These are phyloP conservation scores for Limnephilus rhombicus DNA, from an alignment of 2,888 invertebrate genomes.

Conservation along the genomic window DNA sequence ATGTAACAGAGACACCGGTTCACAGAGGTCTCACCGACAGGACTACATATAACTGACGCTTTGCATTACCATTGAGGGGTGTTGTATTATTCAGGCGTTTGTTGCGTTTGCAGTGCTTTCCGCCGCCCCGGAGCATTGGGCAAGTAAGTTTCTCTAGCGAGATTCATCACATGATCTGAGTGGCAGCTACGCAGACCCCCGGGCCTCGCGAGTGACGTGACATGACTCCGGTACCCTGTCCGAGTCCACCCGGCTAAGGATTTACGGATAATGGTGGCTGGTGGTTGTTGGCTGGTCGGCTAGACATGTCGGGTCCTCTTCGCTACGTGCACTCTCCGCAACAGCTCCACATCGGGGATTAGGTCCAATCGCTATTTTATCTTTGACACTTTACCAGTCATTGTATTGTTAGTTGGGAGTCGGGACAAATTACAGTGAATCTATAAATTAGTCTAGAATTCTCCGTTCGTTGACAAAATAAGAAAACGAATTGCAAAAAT, in stretches of 20 bases:
- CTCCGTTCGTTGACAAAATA: not conserved
- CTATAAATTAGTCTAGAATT: not conserved
- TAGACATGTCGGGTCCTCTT: constrained; percentile 8
- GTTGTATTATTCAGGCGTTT: not conserved
- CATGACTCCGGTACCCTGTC: constrained; percentile 18
- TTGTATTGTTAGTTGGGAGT: not conserved
- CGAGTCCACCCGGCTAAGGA: not conserved
- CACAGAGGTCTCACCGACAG: not conserved
- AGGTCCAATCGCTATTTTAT: not conserved
- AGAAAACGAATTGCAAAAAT: no score
- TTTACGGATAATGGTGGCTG: not conserved
- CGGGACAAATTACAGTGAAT: not conserved
- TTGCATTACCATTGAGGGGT: not conserved
- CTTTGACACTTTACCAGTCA: not conserved
- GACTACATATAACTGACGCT: not conserved
- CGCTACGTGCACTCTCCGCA: not conserved
- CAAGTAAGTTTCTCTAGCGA: not conserved
- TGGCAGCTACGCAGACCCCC: constrained; percentile 30
- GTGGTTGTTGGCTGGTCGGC: not conserved
- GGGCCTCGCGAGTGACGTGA: constrained; percentile 14
- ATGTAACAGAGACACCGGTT: not conserved
- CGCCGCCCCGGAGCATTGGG: not conserved
- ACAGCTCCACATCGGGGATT: not conserved
- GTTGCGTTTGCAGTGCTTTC: not conserved
- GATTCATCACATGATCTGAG: constrained; percentile 9